Base-by-base conservation (phyloP, 2,888 invertebrate species). In the Sminthurides aquaticus region DNA sequence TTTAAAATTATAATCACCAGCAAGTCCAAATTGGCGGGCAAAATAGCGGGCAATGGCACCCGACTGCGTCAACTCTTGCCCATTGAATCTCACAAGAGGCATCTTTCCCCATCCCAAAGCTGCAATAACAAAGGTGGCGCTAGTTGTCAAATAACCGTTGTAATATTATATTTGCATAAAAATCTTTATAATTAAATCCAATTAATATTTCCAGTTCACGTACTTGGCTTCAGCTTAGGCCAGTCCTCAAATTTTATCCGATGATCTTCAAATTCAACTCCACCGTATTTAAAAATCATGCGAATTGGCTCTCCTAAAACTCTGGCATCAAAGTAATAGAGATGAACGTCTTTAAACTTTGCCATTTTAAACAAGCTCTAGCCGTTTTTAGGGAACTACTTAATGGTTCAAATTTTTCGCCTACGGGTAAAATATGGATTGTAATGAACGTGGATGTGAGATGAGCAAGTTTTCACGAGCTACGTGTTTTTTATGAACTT, bases 61-160 rank as follows among this genome's bases (percentile, higher is more conserved):
- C 69, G 82, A 82, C 72, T 84, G 84, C 27, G 82, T 80, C 43
- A 83, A 78, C 62, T 78, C 77, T 68, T 81, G 80, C 11, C 83
- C 84, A 72, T 84, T 82, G 64, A 84, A 80, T 75, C 84, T 82
- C 73, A 85, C 75, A 22, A 84, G 81, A 1, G 85, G 85, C 54
- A 84, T 77, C 55, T 66, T 60, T 11, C 67, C 67, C 65, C 65
- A 69, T 11, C 28, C 24, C 22, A 67, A 24, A 3, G 28, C 67
- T 67, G 27, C 15, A 49, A 54, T 11, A 34, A 34, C 8, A 34
- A n/a, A n/a, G n/a, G n/a, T n/a, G n/a, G n/a, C n/a, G n/a, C n/a
- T n/a, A n/a, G n/a, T n/a, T n/a, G n/a, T n/a, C n/a, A n/a, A n/a
- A n/a, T n/a, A n/a, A n/a, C n/a, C n/a, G n/a, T n/a, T n/a, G n/a